phyloP scores from a whole-genome alignment of 2,888 invertebrate genomes.

The Diaperis boleti region DNA sequence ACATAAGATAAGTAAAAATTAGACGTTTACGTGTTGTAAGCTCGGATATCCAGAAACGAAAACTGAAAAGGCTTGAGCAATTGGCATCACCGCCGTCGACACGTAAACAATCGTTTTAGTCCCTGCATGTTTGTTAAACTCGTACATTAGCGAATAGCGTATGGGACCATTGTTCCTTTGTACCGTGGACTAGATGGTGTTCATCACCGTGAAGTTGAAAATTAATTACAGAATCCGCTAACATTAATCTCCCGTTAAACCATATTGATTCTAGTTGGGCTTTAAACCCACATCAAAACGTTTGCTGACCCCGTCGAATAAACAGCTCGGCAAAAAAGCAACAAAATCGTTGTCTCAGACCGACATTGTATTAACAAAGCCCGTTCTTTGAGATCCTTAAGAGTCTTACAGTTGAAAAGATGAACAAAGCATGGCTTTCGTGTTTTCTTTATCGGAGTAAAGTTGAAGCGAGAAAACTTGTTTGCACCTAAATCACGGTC shows the following conservation, averaged over 20 bases:
- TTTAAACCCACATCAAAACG: slow-evolving; percentile 3
- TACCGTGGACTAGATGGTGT: slow-evolving; percentile 15
- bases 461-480: slow-evolving; percentile 29
- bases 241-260: slow-evolving; percentile 32
- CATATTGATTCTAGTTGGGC: slow-evolving; percentile 15
- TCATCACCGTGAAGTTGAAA: slow-evolving; percentile 26
- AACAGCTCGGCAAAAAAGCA: not conserved
- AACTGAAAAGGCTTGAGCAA: no score
- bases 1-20: no score
- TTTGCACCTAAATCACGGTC: slow-evolving; percentile 10
- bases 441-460: slow-evolving; percentile 32
- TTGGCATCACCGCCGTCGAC: no score
- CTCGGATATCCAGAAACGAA: no score
- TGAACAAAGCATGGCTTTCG: slow-evolving; percentile 33
- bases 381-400: slow-evolving; percentile 15
- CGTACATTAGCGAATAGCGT: slow-evolving; percentile 17
- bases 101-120: no score
- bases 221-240: slow-evolving; percentile 32
- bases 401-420: slow-evolving; percentile 23
- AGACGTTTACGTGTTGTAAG: no score
- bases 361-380: slow-evolving; percentile 30
- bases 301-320: slow-evolving; percentile 1
- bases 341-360: slow-evolving; percentile 17
- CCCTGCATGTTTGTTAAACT: no score
- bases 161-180: slow-evolving; percentile 19